Evolutionary conservation across 2,797 vertebrate genomes (phyloP).

Genomic region (Austrolebias charrua): DNA sequence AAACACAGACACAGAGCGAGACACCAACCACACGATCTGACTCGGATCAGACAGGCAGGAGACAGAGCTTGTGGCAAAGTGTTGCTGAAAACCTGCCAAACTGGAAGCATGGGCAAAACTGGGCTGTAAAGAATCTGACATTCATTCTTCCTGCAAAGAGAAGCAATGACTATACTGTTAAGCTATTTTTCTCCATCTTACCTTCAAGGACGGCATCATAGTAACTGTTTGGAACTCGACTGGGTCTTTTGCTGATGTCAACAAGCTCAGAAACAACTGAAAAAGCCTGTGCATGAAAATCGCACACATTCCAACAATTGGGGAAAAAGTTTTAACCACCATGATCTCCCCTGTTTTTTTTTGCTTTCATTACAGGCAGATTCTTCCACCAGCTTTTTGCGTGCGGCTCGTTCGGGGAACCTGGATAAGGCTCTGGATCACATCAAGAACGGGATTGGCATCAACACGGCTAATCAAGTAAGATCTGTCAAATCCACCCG

Average conservation of each 20-base stretch:
- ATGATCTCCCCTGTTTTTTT: neutral
- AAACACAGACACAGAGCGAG: constrained; percentile 49
- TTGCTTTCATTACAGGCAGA: constrained; percentile 81
- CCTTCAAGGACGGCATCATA: constrained; percentile 13
- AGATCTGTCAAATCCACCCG: constrained; percentile 18
- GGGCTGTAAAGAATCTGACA: constrained; percentile 47
- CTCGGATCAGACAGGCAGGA: constrained; percentile 61
- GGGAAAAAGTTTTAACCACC: too few relatives aligned
- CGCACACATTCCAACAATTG: too few relatives aligned
- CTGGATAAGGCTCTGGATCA: constrained; percentile 96
- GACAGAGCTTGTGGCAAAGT: constrained; percentile 41
- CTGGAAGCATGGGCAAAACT: constrained; percentile 55
- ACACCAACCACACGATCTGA: constrained; percentile 46
- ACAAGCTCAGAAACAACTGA: too few relatives aligned
- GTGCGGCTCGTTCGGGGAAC: constrained; percentile 95
- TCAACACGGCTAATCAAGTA: constrained; percentile 97
- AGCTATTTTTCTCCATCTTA: constrained; percentile 10
- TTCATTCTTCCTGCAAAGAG: constrained; percentile 38
- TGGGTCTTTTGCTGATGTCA: neutral
- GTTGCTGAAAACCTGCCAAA: constrained; percentile 56
- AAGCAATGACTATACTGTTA: constrained; percentile 6
- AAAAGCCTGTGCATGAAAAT: too few relatives aligned
- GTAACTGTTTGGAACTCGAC: constrained; percentile 6
- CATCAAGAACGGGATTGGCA: constrained; percentile 92
- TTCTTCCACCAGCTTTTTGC: constrained; percentile 92